A percentile compares a stretch with the other conserved stretches of the same genome.
Evolutionary conservation across 2,797 vertebrate genomes (phyloP).

Genomic region (Macropus fuliginosus): DNA sequence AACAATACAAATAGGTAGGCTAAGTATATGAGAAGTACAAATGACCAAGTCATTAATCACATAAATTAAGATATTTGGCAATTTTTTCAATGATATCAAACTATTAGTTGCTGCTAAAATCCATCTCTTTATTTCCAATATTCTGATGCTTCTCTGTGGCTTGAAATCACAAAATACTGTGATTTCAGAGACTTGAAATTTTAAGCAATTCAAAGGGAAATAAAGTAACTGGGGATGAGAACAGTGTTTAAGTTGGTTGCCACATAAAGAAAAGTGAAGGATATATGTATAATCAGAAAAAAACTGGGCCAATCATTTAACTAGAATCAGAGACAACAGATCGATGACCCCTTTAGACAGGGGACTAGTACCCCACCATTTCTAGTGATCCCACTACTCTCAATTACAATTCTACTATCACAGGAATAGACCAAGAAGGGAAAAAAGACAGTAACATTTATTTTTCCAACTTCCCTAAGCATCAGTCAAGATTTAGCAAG

Average conservation of each 20-base stretch:
- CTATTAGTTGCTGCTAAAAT: not conserved
- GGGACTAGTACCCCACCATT: not conserved
- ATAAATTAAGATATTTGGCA: not conserved
- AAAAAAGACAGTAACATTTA: not conserved
- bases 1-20: constrained; percentile 21
- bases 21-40: not conserved
- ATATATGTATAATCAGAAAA: not conserved
- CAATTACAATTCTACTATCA: not conserved
- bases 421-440: not conserved
- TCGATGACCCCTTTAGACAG: not conserved
- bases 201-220: not conserved
- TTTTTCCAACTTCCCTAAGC: not conserved
- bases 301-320: not conserved
- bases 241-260: not conserved
- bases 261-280: not conserved
- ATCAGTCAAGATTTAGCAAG: not conserved
- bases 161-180: not conserved
- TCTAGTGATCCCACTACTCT: not conserved
- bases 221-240: not conserved
- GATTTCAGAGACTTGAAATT: not conserved
- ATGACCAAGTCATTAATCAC: not conserved
- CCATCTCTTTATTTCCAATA: not conserved
- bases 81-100: not conserved
- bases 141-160: not conserved
- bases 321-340: not conserved